Evolutionary conservation across 2,888 invertebrate genomes (phyloP).

Genomic region (Eristalis pertinax): DNA sequence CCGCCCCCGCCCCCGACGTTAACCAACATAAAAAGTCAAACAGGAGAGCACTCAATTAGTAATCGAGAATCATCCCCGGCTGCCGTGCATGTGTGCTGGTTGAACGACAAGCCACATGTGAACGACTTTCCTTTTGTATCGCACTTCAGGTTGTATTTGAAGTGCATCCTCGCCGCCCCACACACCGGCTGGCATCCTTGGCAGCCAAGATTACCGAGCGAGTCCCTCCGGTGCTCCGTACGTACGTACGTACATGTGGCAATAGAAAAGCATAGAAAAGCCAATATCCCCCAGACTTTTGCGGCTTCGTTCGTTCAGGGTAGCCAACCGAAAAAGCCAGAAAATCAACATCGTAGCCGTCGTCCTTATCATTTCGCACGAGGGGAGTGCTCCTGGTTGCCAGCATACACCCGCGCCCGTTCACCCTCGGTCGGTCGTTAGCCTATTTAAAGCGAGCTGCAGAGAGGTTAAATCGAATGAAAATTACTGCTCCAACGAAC

Average conservation of each 20-base stretch:
- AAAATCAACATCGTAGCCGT: neutral
- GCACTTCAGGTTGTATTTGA: constrained; percentile 16
- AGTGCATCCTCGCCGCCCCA: neutral
- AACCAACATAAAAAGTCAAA: neutral
- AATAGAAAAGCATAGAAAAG: neutral
- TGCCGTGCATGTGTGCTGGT: neutral
- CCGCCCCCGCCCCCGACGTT: neutral
- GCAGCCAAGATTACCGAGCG: neutral
- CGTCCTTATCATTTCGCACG: neutral
- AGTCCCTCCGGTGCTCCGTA: neutral
- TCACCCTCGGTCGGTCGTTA: neutral
- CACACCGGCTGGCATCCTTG: constrained; percentile 2
- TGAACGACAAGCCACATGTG: constrained; percentile 3
- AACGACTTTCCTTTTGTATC: constrained; percentile 11
- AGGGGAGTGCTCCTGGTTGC: neutral
- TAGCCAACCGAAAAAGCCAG: constrained; percentile 1
- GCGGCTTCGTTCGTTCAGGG: neutral
- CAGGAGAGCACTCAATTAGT: constrained; percentile 36
- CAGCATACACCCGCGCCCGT: neutral
- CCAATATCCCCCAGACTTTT: neutral
- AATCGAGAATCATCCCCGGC: neutral
- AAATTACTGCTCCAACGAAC: constrained; percentile 38
- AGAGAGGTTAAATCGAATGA: constrained; percentile 57
- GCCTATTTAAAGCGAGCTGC: neutral
- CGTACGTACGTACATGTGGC: neutral